Evolutionary conservation across 2,797 vertebrate genomes (phyloP).

Genomic region (Steatocranus sp.): DNA sequence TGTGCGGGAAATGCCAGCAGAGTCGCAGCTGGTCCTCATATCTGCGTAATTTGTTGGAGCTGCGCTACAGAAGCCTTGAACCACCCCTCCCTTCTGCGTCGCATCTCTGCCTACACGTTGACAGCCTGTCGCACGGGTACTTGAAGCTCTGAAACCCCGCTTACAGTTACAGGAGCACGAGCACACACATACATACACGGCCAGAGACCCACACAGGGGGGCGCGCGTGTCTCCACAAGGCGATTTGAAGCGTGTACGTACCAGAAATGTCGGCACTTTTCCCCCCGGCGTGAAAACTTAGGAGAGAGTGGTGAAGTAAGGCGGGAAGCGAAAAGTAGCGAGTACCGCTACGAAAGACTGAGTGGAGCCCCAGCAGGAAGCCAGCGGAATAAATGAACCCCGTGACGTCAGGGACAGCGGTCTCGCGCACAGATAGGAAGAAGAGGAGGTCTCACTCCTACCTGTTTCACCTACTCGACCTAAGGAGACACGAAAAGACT

Average conservation of each 20-base stretch:
- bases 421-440: background rate
- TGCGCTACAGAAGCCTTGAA: background rate
- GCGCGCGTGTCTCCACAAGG: background rate
- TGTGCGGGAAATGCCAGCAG: background rate
- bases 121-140: background rate
- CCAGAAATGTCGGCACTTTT: slow-evolving; percentile 22
- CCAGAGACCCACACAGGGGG: background rate
- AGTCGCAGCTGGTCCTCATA: background rate
- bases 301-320: background rate
- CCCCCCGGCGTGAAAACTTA: background rate
- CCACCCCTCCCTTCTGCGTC: background rate
- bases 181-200: background rate
- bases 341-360: background rate
- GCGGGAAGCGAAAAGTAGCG: background rate
- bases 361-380: slow-evolving; percentile 40
- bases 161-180: background rate
- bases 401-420: slow-evolving; percentile 49
- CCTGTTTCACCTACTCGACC: background rate
- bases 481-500: background rate
- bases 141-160: background rate
- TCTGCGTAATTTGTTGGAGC: background rate
- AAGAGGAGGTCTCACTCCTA: slow-evolving; percentile 27
- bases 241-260: slow-evolving; percentile 12
- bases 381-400: slow-evolving; percentile 10
- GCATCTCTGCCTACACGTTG: slow-evolving; percentile 25